Evolutionary conservation across 1,140 invertebrate species (phyloP).

Genomic region (Drosophila aff.): DNA sequence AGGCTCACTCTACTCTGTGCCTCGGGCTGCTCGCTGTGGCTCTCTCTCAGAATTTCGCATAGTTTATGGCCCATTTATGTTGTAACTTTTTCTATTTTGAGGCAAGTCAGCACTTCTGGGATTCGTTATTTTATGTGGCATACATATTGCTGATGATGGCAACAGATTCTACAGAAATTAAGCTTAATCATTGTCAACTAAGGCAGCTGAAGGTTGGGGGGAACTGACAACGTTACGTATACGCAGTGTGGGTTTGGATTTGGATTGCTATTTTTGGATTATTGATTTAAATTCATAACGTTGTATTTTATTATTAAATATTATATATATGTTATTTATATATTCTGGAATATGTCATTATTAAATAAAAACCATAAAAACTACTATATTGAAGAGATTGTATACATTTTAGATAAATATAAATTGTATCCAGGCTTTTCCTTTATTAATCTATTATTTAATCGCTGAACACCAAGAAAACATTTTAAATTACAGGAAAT

Average conservation of each 20-base stretch:
- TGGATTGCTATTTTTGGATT: neutral
- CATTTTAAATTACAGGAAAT: too few species aligned
- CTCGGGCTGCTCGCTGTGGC: conserved; percentile 1
- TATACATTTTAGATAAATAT: too few species aligned
- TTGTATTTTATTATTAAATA: neutral
- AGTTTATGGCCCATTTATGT: conserved; percentile 46
- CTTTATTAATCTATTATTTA: too few species aligned
- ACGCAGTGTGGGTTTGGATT: neutral
- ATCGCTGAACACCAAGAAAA: too few species aligned
- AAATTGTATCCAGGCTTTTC: too few species aligned
- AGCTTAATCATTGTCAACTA: conserved; percentile 23
- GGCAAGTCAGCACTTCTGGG: conserved; percentile 31
- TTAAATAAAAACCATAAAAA: too few species aligned
- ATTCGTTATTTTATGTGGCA: conserved; percentile 31
- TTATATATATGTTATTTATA: neutral
- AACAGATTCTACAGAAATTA: conserved; percentile 37
- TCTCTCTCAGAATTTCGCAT: conserved; percentile 17
- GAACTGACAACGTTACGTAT: neutral
- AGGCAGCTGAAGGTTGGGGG: neutral
- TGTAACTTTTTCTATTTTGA: conserved; percentile 29
- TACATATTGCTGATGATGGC: conserved; percentile 37
- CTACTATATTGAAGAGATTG: too few species aligned
- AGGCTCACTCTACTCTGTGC: conserved; percentile 8
- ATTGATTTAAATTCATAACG: neutral
- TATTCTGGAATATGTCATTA: too few species aligned